A percentile compares a stretch with the other conserved stretches of the same genome.
phyloP scores from a whole-genome alignment of 2,797 vertebrate species.

The Tiaroga cobitis region DNA sequence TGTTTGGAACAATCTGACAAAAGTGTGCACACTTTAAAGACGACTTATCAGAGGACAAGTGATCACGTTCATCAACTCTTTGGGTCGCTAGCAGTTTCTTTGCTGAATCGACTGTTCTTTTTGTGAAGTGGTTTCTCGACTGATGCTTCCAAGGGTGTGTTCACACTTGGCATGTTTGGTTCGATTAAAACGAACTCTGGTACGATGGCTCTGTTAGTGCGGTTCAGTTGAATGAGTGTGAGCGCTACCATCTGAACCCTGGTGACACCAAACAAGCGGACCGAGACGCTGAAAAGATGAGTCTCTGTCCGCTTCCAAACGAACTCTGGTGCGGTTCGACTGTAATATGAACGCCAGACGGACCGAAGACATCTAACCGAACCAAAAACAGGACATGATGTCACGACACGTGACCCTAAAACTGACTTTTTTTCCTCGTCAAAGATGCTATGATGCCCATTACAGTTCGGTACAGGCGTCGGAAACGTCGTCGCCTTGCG shows the following conservation, averaged over 20 bases:
- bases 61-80: slow-evolving; percentile 43
- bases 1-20: slow-evolving; percentile 57
- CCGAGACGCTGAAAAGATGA: not conserved
- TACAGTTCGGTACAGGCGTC: not conserved
- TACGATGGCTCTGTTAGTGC: not conserved
- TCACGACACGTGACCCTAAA: not conserved
- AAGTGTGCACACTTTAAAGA: slow-evolving; percentile 57
- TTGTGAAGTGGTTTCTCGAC: slow-evolving; percentile 49
- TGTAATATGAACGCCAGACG: not conserved
- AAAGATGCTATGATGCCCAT: not conserved
- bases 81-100: slow-evolving; percentile 34
- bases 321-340: not conserved
- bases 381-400: not conserved
- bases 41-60: slow-evolving; percentile 12
- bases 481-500: not conserved
- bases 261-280: not conserved
- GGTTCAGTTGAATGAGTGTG: not conserved
- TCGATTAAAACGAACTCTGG: not conserved
- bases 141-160: slow-evolving; percentile 20
- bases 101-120: slow-evolving; percentile 48
- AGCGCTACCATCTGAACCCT: not conserved
- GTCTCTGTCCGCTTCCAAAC: not conserved
- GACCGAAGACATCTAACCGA: not conserved
- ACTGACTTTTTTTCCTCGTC: not conserved
- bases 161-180: slow-evolving; percentile 8